Evolutionary conservation across 2,113 vertebrate genomes (phyloP), one percentile per base, ranked within the genome.

Genomic region (Ptychochromis oligacanthus): DNA sequence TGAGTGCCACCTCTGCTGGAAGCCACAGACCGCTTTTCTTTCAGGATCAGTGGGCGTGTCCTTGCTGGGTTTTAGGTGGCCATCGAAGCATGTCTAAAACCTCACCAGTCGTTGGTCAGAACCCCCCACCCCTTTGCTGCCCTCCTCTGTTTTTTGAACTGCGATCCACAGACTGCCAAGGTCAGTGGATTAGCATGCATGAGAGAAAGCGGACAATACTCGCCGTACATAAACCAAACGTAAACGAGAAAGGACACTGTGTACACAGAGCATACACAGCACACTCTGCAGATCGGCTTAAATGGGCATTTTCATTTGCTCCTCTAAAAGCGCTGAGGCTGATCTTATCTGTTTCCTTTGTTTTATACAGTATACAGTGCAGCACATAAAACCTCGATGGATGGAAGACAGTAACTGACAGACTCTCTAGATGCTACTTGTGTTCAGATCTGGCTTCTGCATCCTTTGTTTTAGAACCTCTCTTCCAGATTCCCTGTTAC

Each of bases 121-220:
- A 75, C 79, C 78, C 36, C 43, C 77, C 55, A 64, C 74, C 62
- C 55, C 65, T 59, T 52, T 38, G 18, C 61, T 18, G 60, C 61
- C 72, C 72, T 77, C 85, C 83, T 76, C 85, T 54, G 81, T 75
- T 78, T n/a, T 77, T 87, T 87, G 81, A 84, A 80, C 86, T 43
- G 34, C 55, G 10, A 91, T 87, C 89, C 79, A 43, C 91, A 87
- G 79, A 67, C 83, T 83, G 91, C 87, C 92, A 92, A 93, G 91
- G 92, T 94, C 93, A 86, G 67, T 59, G 84, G 87, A 93, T 94
- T 93, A 91, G 84, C 90, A 92, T 92, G 93, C 93, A 92, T 93
- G 91, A 94, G 80, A 88, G 89, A 92, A 77, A 79, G 83, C 7
- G 26, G 81, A 93, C 84, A 91, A 92, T 93, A 90, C 89, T 85